Evolutionary conservation across 2,113 vertebrate genomes (phyloP).

Genomic region (Peromyscus californicus): DNA sequence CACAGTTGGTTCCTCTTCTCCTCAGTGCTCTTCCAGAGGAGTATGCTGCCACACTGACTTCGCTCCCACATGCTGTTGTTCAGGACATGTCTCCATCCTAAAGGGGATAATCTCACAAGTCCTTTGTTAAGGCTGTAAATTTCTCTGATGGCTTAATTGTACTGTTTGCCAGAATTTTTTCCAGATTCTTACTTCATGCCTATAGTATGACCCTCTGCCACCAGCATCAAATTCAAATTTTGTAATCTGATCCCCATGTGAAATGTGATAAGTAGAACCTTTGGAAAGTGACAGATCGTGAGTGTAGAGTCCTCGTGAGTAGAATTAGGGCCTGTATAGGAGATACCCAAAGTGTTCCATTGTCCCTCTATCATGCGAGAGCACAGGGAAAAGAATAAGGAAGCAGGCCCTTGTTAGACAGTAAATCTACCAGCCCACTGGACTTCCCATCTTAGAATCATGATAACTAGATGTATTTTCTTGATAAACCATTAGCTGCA

Average conservation of each 20-base stretch:
- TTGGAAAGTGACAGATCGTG: background rate
- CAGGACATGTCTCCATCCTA: background rate
- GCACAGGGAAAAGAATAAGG: background rate
- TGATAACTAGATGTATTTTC: background rate
- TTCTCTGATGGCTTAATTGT: conserved; percentile 22
- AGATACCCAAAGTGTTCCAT: background rate
- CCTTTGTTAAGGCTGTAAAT: background rate
- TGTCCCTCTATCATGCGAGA: background rate
- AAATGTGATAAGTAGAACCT: background rate
- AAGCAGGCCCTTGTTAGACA: background rate
- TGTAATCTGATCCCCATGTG: background rate
- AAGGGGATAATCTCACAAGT: conserved; percentile 29
- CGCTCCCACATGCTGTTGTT: background rate
- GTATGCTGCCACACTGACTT: background rate
- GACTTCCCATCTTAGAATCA: background rate
- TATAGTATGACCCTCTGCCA: background rate
- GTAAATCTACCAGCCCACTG: background rate
- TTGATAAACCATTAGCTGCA: background rate
- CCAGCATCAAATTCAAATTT: background rate
- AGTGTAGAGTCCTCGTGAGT: background rate
- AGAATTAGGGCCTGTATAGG: background rate
- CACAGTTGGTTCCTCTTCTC: background rate
- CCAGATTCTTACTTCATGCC: conserved; percentile 14
- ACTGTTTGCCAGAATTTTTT: conserved; percentile 36
- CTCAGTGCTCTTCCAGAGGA: background rate